phyloP scores from a whole-genome alignment of 2,113 vertebrate species.

The Mustela nigripes region DNA sequence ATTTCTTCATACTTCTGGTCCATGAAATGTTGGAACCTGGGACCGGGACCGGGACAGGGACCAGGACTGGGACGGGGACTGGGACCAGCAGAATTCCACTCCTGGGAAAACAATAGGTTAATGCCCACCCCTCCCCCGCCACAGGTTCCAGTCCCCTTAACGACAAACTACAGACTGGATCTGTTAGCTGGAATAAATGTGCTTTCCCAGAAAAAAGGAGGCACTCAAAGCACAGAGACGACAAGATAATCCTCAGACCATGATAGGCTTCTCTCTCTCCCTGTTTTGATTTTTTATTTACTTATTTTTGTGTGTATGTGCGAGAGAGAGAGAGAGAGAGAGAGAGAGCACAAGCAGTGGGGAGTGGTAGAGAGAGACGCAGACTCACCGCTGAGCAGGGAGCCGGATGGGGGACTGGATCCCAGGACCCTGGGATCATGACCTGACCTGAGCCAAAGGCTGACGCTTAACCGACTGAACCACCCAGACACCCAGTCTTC shows the following conservation, averaged over 20 bases:
- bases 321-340: no score
- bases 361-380: no score
- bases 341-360: no score
- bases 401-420: no score
- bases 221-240: neutral
- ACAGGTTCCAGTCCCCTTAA: neutral
- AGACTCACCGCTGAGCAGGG: no score
- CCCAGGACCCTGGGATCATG: no score
- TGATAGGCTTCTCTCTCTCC: neutral
- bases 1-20: constrained; percentile 62
- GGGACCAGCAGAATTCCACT: neutral
- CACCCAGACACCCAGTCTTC: neutral
- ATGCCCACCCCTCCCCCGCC: no score
- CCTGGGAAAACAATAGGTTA: neutral
- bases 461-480: no score
- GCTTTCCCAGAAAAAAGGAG: neutral
- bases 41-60: no score
- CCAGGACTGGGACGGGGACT: fast-evolving
- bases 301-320: no score
- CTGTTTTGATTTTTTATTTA: no score
- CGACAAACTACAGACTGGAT: neutral
- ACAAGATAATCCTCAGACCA: neutral
- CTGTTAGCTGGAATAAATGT: neutral
- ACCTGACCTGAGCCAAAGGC: no score
- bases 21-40: constrained; percentile 1